Evolutionary conservation across 2,888 invertebrate species (phyloP), one percentile per base, ranked within the genome.

Genomic region (Liposcelis brunnea): DNA sequence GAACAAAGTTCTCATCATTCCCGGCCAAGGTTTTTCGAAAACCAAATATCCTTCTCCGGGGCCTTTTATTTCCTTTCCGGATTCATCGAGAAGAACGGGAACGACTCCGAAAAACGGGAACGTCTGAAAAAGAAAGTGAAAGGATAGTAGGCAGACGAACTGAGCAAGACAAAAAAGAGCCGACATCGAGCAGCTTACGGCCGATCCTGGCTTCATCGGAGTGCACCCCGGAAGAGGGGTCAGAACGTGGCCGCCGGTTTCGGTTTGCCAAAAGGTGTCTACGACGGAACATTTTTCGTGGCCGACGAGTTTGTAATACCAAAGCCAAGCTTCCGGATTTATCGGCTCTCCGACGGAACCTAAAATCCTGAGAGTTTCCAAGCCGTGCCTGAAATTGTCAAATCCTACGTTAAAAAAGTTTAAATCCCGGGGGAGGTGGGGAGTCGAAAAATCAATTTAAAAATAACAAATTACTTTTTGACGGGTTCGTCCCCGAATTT

Each of bases 211-310:
- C 65, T 98, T 98, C 77, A 91, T 87, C 11, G 91, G 87, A 2
- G 89, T 94, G 15, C 89, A 90, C 15, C 94, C 95, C 0, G 98
- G 97, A 43, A 98, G 65, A 31, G 95, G 90, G 31, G 95, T 93
- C 40, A 98, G 72, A 15, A 95, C 87, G 66, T 97, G 95, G 1
- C 97, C 97, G 7, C 97, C 97, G 4, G 97, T 98, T 70, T 98
- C 98, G 1, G 98, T 98, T 68, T 98, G 98, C 97, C 97, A 98
- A 67, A 93, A 98, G 0, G 98, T 99, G 61, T 99, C 98, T 0
- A 86, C 89, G 57, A 99, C 83, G 46, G 94, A 87, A 64, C 90
- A 90, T 51, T 75, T 77, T 40, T 75, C 75, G 49, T 76, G 72
- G 3, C 94, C 94, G 19, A 94, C 74, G 26, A 79, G 59, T 53